Percentiles rank a stretch among this genome's conserved stretches.
phyloP scores from a whole-genome alignment of 2,113 vertebrate genomes.

The Microtus pennsylvanicus region DNA sequence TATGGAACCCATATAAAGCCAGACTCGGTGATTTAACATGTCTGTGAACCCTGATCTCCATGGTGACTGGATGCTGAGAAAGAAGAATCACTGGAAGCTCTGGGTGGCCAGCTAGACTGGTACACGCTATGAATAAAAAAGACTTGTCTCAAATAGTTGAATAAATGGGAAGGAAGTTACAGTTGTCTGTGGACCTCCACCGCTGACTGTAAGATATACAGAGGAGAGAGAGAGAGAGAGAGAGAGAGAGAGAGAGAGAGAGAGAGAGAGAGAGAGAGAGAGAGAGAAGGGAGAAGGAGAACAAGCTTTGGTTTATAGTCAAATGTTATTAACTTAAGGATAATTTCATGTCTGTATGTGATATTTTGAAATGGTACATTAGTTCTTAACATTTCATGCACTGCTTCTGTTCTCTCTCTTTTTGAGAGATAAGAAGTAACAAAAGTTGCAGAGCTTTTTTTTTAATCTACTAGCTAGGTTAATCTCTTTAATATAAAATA shows the following conservation, averaged over 20 bases:
- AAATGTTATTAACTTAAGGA: not conserved
- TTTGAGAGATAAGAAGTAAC: not conserved
- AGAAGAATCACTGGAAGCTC: not conserved
- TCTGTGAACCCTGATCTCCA: not conserved
- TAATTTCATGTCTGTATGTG: not conserved
- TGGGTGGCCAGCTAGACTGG: not conserved
- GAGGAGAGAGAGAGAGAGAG: too few relatives aligned
- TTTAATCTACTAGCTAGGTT: not conserved
- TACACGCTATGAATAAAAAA: not conserved
- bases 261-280: not conserved
- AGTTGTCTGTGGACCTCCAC: not conserved
- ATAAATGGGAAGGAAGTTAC: not conserved
- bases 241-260: too few relatives aligned
- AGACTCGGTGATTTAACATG: not conserved
- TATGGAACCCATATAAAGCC: not conserved
- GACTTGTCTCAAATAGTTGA: not conserved
- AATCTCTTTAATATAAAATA: not conserved
- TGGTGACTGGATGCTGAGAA: too few relatives aligned
- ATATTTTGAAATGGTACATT: not conserved
- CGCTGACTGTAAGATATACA: not conserved
- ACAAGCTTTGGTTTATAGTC: not conserved
- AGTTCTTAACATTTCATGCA: not conserved
- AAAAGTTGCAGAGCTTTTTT: not conserved
- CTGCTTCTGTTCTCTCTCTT: not conserved
- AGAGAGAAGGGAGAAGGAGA: not conserved